Evolutionary conservation across 1,140 invertebrate genomes (phyloP).

Genomic region (Bombus balteatus): DNA sequence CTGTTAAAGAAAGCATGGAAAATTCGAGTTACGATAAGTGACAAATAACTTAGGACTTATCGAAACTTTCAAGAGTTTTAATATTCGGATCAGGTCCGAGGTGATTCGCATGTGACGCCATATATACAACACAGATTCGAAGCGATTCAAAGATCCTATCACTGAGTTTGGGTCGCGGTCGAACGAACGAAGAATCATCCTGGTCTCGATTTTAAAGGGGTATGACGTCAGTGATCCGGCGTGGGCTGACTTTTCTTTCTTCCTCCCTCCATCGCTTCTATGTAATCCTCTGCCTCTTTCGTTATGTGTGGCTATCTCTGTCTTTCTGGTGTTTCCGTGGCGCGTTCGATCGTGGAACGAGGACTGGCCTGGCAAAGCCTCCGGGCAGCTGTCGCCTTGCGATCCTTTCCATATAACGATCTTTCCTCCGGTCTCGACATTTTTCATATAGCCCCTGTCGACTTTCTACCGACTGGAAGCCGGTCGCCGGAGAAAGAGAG

Average conservation of each 20-base stretch:
- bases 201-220: conserved; percentile 49
- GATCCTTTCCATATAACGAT: conserved; percentile 57
- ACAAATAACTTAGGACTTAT: no score
- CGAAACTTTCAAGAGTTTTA: no score
- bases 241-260: conserved; percentile 20
- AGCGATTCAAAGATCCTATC: no score
- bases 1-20: no score
- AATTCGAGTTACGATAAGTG: no score
- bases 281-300: neutral
- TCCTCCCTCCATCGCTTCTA: neutral
- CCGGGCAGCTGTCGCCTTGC: conserved; percentile 52
- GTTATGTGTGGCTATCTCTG: no score
- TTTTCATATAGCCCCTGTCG: conserved; percentile 43
- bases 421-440: conserved; percentile 48
- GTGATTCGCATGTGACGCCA: no score
- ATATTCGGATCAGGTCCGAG: no score
- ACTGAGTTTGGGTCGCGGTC: neutral
- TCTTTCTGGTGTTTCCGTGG: neutral
- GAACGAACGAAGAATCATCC: conserved; percentile 15
- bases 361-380: conserved; percentile 46
- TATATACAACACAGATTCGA: no score
- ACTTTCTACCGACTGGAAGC: conserved; percentile 40
- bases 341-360: conserved; percentile 41
- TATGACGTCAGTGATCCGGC: conserved; percentile 53
- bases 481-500: conserved; percentile 8